Conservation (phyloP, 2,888 invertebrate genomes). For the Acleris sparsana region DNA sequence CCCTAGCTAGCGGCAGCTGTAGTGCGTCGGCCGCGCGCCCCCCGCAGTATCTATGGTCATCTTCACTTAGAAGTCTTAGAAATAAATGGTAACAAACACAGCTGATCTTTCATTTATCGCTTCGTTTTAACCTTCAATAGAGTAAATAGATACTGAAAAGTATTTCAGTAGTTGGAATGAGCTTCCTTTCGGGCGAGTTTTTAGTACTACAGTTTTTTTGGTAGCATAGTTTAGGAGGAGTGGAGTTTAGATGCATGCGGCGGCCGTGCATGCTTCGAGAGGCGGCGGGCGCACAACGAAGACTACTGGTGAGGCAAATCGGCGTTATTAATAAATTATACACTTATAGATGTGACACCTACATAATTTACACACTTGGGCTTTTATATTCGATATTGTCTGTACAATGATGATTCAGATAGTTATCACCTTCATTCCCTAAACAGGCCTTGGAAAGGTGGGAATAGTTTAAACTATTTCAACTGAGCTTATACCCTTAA, state of each 20-base stretch:
- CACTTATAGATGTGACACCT: conserved; percentile 4
- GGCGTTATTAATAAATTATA: conserved; percentile 30
- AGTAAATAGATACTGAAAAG: conserved; percentile 34
- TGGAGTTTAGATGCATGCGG: conserved; percentile 71
- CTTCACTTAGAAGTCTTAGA: conserved; percentile 80
- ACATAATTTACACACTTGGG: too few relatives aligned
- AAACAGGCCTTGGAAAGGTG: too few relatives aligned
- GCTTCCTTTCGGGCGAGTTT: conserved; percentile 68
- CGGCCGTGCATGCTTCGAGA: conserved; percentile 68
- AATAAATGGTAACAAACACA: conserved; percentile 80
- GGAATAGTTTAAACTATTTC: too few relatives aligned
- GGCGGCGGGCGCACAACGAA: conserved; percentile 47
- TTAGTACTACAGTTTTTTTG: conserved; percentile 49
- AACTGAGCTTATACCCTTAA: too few relatives aligned
- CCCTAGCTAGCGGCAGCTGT: conserved; percentile 65
- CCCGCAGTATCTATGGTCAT: conserved; percentile 73
- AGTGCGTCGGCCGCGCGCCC: conserved; percentile 75
- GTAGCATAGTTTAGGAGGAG: conserved; percentile 43
- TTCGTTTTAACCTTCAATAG: conserved; percentile 51
- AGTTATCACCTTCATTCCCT: too few relatives aligned
- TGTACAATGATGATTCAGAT: too few relatives aligned
- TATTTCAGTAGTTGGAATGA: conserved; percentile 56
- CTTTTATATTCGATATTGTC: too few relatives aligned
- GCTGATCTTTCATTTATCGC: conserved; percentile 81
- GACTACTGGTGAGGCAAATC: conserved; percentile 53